Evolutionary conservation across 2,888 invertebrate species (phyloP), one percentile per base, ranked within the genome.

Genomic region (Lasioglossum lativentre): DNA sequence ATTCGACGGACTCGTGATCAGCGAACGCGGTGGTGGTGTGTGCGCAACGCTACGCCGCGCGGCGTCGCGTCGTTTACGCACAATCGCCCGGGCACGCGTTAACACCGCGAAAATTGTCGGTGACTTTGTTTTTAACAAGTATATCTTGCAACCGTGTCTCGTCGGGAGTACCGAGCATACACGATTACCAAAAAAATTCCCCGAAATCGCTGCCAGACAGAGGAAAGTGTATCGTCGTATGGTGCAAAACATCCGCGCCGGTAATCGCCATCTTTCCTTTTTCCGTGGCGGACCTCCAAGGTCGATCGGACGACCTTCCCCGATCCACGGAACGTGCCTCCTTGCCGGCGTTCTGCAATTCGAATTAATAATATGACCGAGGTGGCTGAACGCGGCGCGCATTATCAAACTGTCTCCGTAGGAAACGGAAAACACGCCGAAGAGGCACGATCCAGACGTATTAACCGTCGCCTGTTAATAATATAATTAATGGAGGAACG

Each of bases 1-100:
- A 92, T 87, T 88, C 90, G 80, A 34, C 75, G 81, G 45, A 80
- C 92, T 92, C 92, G 92, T 92, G 92, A 92, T 92, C 91, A 75
- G 8, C 80, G 80, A 83, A 23, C 38, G 12, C 83, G 87, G 86
- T 34, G 56, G 45, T 72, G 59, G 47, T 23, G 47, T 30, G 47
- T 19, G 73, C 77, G 72, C 40, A n/a, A 12, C 12, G 34, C 12
- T 70, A 14, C 70, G 40, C n/a, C 40, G 72, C 77, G 72, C 38
- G 38, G 12, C 12, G 34, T 4, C 40, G 14, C 70, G 40, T 10
- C 40, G 23, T 40, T n/a, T n/a, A 40, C 40, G 77, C 77, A 75
- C 85, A 85, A 88, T 86, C 86, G 70, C 30, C 63, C 76, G 75
- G 72, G 78, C 73, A 45, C 82, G 71, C 71, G 74, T 88, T 68